These are phyloP conservation scores for Tethea ocularis DNA, from an alignment of 2,888 invertebrate species.

Conservation along the genomic window DNA sequence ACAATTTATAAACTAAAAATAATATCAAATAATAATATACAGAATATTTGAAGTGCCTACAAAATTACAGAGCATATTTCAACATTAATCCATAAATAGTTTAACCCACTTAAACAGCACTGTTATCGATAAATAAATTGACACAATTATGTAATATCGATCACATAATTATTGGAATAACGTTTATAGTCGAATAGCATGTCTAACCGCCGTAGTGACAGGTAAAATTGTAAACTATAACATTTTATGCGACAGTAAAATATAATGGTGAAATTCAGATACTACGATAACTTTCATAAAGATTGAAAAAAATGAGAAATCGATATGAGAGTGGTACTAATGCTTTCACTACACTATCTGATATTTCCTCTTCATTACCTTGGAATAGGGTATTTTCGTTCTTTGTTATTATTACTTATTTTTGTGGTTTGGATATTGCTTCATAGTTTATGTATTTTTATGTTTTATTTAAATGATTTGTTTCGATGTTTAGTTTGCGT, in stretches of 20 bases:
- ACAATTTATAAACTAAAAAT: too few relatives aligned
- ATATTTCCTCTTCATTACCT: slow-evolving; percentile 41
- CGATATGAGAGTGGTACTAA: slow-evolving; percentile 36
- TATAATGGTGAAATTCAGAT: slow-evolving; percentile 31
- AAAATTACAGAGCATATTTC: not conserved
- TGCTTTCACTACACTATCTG: slow-evolving; percentile 39
- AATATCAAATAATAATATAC: too few relatives aligned
- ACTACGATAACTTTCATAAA: slow-evolving; percentile 40
- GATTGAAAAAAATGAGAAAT: slow-evolving; percentile 48
- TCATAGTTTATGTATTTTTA: not conserved
- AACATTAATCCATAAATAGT: not conserved
- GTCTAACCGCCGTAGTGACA: slow-evolving; percentile 44
- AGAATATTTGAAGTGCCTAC: too few relatives aligned
- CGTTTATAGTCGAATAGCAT: slow-evolving; percentile 50
- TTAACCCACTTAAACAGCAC: slow-evolving; percentile 7
- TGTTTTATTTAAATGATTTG: slow-evolving; percentile 8
- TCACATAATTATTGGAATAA: slow-evolving; percentile 39
- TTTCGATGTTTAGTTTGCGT: not conserved
- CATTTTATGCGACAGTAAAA: slow-evolving; percentile 41
- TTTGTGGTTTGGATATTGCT: slow-evolving; percentile 33
- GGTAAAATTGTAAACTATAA: slow-evolving; percentile 46
- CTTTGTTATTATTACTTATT: slow-evolving; percentile 20
- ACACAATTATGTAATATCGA: slow-evolving; percentile 38
- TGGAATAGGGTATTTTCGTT: slow-evolving; percentile 20
- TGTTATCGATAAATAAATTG: slow-evolving; percentile 40